A percentile compares a stretch with the other conserved stretches of the same genome.
phyloP scores from a whole-genome alignment of 2,113 vertebrate species.

The Onychorhynchus coronatus region DNA sequence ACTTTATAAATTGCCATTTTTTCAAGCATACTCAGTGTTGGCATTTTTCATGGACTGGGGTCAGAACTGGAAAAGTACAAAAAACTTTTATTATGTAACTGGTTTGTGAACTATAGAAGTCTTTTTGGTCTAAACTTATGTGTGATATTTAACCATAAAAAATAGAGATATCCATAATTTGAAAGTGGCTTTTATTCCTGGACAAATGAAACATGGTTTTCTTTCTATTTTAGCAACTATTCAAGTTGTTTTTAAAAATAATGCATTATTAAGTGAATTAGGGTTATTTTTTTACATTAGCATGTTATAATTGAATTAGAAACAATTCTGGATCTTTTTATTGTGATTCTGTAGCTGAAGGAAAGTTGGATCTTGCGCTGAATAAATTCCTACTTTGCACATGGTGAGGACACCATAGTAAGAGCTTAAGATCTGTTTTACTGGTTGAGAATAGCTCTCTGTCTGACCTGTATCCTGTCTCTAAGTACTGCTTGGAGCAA shows the following conservation, averaged over 20 bases:
- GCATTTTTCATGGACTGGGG: neutral
- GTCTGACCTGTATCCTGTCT: neutral
- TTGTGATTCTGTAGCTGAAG: neutral
- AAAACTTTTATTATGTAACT: neutral
- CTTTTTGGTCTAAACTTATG: neutral
- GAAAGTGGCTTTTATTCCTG: neutral
- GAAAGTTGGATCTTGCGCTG: neutral
- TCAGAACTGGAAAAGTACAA: neutral
- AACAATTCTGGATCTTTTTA: neutral
- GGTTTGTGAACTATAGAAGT: neutral
- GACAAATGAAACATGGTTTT: neutral
- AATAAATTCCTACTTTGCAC: neutral
- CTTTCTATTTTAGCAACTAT: neutral
- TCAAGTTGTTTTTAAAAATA: neutral
- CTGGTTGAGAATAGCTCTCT: conserved; percentile 9
- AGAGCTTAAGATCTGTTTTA: neutral
- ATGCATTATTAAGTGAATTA: neutral
- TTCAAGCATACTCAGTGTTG: neutral
- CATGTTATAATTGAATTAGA: neutral
- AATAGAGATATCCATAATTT: neutral
- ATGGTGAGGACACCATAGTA: neutral
- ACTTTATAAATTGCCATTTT: neutral
- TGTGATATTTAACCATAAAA: neutral
- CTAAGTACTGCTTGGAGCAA: neutral
- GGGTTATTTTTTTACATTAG: neutral